A percentile compares a stretch with the other conserved stretches of the same genome.
These are phyloP conservation scores for Prochilodus magdalenae DNA, from an alignment of 2,113 vertebrate species.

Conservation along the genomic window DNA sequence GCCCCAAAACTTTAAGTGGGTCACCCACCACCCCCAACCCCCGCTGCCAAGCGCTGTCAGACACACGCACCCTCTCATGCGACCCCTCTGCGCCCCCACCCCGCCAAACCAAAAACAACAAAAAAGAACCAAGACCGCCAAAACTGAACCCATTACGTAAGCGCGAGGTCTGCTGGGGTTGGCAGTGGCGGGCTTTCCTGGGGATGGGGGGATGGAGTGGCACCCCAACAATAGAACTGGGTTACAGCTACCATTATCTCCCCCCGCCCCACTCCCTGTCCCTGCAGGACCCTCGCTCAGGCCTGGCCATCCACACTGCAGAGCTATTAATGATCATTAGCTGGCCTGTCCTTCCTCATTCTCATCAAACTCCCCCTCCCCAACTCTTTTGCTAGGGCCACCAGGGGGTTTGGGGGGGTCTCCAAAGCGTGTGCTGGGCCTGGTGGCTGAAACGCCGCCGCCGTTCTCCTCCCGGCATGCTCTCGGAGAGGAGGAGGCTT, in stretches of 20 bases:
- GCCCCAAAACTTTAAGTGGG: slow-evolving; percentile 63
- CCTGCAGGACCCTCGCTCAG: slow-evolving; percentile 45
- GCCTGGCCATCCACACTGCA: slow-evolving; percentile 73
- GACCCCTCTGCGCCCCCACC: slow-evolving; percentile 7
- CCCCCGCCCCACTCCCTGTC: slow-evolving; percentile 58
- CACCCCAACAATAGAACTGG: slow-evolving; percentile 69
- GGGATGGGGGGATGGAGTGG: slow-evolving; percentile 17
- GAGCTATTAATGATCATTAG: slow-evolving; percentile 98
- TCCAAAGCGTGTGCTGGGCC: slow-evolving; percentile 83
- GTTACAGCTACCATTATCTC: slow-evolving; percentile 71
- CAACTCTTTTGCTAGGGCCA: slow-evolving; percentile 56
- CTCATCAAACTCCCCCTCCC: slow-evolving; percentile 84
- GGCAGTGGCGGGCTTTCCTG: slow-evolving; percentile 53
- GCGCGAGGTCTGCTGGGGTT: slow-evolving; percentile 62
- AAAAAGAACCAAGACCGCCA: slow-evolving; percentile 63
- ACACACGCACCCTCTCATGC: not conserved
- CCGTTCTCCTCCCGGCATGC: slow-evolving; percentile 89
- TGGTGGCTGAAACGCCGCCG: slow-evolving; percentile 79
- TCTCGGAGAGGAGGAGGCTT: slow-evolving; percentile 73
- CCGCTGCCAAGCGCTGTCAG: not conserved
- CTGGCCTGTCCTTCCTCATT: slow-evolving; percentile 87
- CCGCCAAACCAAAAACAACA: too few relatives aligned
- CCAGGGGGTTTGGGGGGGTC: slow-evolving; percentile 70
- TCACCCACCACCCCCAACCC: slow-evolving; percentile 58
- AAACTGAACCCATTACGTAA: slow-evolving; percentile 74